A percentile compares a stretch with the other conserved stretches of the same genome.
Evolutionary conservation across 2,113 vertebrate species (phyloP).

Genomic region (Phaethon lepturus): DNA sequence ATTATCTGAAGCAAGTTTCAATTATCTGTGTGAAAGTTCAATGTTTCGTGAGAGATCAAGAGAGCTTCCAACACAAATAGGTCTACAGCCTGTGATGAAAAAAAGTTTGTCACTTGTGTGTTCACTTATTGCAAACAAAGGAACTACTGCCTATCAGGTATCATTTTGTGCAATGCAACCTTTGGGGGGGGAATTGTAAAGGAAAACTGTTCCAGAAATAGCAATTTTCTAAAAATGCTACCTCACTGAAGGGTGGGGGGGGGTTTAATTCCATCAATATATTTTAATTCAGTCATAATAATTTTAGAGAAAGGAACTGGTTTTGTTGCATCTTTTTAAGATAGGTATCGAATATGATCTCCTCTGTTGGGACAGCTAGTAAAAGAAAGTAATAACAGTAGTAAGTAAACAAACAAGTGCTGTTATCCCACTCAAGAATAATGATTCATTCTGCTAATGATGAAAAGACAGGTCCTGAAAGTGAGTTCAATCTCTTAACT

Average conservation of each 20-base stretch:
- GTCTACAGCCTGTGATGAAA: background rate
- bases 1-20: background rate
- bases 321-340: background rate
- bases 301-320: background rate
- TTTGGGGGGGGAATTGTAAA: background rate
- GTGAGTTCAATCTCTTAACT: background rate
- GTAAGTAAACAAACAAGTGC: background rate
- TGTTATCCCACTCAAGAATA: background rate
- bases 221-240: background rate
- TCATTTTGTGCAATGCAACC: background rate
- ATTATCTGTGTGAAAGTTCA: background rate
- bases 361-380: background rate
- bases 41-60: background rate
- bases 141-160: background rate
- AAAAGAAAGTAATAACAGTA: background rate
- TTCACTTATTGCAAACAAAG: background rate
- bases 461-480: background rate
- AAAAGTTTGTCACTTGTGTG: background rate
- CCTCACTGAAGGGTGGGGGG: rapidly evolving
- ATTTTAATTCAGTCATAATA: background rate
- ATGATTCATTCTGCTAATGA: background rate
- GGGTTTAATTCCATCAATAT: background rate
- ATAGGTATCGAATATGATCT: background rate
- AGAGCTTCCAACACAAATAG: background rate
- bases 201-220: background rate